Conservation (phyloP, 1,140 invertebrate species). For the Leptonema lineaticorne region DNA sequence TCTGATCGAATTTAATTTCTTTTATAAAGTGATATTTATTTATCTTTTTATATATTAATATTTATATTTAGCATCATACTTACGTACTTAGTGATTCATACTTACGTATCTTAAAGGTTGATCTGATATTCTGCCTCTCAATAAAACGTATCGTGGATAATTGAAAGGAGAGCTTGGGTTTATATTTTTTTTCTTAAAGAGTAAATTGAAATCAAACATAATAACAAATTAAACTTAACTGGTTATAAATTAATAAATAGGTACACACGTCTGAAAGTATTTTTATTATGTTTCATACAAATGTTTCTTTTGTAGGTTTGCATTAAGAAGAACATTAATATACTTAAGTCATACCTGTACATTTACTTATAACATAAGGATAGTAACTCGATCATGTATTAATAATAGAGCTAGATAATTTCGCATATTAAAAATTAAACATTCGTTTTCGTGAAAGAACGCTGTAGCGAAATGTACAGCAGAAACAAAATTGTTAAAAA, state of each 20-base stretch:
- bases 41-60: too few species aligned
- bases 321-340: slow-evolving; percentile 42
- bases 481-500: neutral
- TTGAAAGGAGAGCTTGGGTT: too few species aligned
- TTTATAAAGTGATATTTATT: too few species aligned
- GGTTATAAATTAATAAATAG: slow-evolving; percentile 29
- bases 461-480: neutral
- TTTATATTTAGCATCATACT: too few species aligned
- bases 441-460: neutral
- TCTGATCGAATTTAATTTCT: too few species aligned
- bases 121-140: too few species aligned
- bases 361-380: slow-evolving; percentile 37
- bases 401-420: slow-evolving; percentile 36
- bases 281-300: slow-evolving; percentile 43
- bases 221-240: neutral
- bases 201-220: too few species aligned
- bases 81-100: too few species aligned
- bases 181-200: too few species aligned
- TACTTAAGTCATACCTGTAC: slow-evolving; percentile 40
- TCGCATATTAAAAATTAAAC: slow-evolving; percentile 12
- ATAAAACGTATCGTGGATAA: too few species aligned
- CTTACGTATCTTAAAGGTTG: too few species aligned
- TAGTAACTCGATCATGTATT: slow-evolving; percentile 41
- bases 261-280: slow-evolving; percentile 41
- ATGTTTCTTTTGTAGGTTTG: slow-evolving; percentile 41